phyloP scores from a whole-genome alignment of 2,888 invertebrate species.

The Octodonta nipae region DNA sequence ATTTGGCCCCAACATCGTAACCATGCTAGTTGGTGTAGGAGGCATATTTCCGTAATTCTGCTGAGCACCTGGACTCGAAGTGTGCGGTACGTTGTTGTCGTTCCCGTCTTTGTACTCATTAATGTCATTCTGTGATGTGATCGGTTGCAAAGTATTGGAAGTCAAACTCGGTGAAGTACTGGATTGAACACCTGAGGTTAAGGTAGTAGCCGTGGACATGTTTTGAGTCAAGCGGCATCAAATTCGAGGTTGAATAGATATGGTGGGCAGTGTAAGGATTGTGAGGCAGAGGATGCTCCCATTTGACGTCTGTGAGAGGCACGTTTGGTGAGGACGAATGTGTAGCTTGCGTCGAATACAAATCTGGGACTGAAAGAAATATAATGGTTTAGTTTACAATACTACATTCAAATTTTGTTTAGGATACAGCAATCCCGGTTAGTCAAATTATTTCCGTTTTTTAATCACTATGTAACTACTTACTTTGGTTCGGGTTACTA shows the following conservation, averaged over 20 bases:
- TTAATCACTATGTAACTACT: constrained; percentile 12
- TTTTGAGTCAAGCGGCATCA: constrained; percentile 38
- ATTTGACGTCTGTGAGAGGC: constrained; percentile 24
- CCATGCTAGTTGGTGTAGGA: constrained; percentile 35
- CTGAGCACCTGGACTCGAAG: constrained; percentile 14
- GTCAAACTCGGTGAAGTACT: constrained; percentile 40
- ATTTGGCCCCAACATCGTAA: constrained; percentile 39
- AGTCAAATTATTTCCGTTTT: constrained; percentile 1
- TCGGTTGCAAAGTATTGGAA: constrained; percentile 35
- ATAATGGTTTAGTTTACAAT: constrained; percentile 3
- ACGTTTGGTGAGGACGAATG: constrained; percentile 34
- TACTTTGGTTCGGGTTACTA: constrained; percentile 29
- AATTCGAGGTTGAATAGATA: constrained; percentile 4
- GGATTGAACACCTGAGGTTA: constrained; percentile 21
- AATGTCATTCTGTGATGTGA: constrained; percentile 11
- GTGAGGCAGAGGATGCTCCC: constrained; percentile 19
- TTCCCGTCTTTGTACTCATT: too few relatives aligned
- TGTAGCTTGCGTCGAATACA: constrained; percentile 21
- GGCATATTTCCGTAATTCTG: constrained; percentile 29
- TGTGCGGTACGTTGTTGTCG: constrained; percentile 20
- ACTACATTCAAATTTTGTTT: constrained; percentile 3
- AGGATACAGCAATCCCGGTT: background rate
- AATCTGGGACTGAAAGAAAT: constrained; percentile 25
- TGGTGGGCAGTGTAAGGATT: constrained; percentile 19
- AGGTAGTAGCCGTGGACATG: constrained; percentile 25